Percentiles rank a stretch among this genome's conserved stretches.
These are phyloP conservation scores for Chelonus formosanus DNA, from an alignment of 2,888 invertebrate species.

Conservation along the genomic window DNA sequence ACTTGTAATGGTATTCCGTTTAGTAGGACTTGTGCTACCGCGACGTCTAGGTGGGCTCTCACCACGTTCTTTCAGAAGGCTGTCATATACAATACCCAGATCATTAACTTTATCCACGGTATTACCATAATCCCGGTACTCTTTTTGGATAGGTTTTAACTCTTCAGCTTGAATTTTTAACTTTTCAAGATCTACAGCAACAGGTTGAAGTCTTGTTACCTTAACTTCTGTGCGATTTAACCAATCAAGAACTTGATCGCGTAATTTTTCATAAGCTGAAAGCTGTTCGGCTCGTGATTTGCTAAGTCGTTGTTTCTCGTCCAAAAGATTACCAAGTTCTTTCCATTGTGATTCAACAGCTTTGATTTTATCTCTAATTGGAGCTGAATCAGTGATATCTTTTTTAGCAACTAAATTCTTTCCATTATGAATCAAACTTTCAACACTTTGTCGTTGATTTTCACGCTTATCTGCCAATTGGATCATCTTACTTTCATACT, in stretches of 20 bases:
- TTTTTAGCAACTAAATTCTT: conserved; percentile 83
- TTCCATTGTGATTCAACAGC: conserved; percentile 89
- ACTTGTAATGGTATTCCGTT: conserved; percentile 72
- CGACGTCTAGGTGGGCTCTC: conserved; percentile 83
- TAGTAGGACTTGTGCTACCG: conserved; percentile 82
- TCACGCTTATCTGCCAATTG: conserved; percentile 71
- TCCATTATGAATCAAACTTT: conserved; percentile 82
- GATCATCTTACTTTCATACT: conserved; percentile 69
- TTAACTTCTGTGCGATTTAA: conserved; percentile 80
- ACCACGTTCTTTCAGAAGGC: conserved; percentile 78
- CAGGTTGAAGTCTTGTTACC: conserved; percentile 80
- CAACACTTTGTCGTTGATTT: conserved; percentile 69
- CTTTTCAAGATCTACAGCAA: conserved; percentile 87
- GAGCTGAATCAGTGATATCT: conserved; percentile 87
- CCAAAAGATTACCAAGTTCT: conserved; percentile 81
- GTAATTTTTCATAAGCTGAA: conserved; percentile 84
- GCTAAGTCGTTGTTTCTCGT: conserved; percentile 85
- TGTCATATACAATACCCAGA: conserved; percentile 86
- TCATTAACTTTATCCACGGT: conserved; percentile 93
- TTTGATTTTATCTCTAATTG: conserved; percentile 85
- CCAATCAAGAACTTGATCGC: conserved; percentile 87
- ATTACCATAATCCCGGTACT: conserved; percentile 84
- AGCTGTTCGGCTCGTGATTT: conserved; percentile 87
- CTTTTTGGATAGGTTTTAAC: conserved; percentile 84
- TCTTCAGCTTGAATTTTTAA: conserved; percentile 86